Percentiles rank a stretch among this genome's conserved stretches.
These are phyloP conservation scores for Malurus elegans DNA, from an alignment of 2,113 vertebrate species.

Conservation along the genomic window DNA sequence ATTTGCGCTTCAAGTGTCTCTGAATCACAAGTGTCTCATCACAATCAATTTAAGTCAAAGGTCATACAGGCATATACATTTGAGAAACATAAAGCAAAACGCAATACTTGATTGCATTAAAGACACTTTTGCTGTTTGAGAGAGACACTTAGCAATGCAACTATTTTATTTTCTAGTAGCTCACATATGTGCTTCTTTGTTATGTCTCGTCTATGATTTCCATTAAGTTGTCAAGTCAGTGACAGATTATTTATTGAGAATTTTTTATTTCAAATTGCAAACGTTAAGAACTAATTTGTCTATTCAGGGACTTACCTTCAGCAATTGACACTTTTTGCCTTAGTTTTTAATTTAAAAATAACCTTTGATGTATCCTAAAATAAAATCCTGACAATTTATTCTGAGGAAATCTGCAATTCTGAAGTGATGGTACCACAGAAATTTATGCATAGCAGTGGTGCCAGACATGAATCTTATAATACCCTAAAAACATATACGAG, in stretches of 20 bases:
- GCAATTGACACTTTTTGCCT: not conserved
- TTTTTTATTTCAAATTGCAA: not conserved
- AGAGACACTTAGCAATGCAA: not conserved
- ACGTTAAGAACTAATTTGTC: not conserved
- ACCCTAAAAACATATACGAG: not conserved
- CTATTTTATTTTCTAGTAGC: not conserved
- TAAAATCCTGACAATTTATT: not conserved
- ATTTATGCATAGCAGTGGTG: not conserved
- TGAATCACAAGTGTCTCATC: not conserved
- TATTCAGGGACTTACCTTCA: not conserved
- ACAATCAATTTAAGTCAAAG: not conserved
- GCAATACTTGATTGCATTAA: not conserved
- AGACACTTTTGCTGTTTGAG: not conserved
- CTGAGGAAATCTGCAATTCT: not conserved
- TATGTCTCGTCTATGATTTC: not conserved
- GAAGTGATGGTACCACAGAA: not conserved
- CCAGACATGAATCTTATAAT: not conserved
- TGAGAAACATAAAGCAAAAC: not conserved
- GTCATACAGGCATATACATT: not conserved
- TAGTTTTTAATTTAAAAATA: not conserved
- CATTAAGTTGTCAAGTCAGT: not conserved
- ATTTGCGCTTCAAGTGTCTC: not conserved
- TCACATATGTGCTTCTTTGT: not conserved
- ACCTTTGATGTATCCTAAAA: not conserved
- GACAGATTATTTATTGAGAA: not conserved